A percentile compares a stretch with the other conserved stretches of the same genome.
Evolutionary conservation across 92 coral and sea anemone genomes (phyloP).

Genomic region (Zoanthus solanderi): DNA sequence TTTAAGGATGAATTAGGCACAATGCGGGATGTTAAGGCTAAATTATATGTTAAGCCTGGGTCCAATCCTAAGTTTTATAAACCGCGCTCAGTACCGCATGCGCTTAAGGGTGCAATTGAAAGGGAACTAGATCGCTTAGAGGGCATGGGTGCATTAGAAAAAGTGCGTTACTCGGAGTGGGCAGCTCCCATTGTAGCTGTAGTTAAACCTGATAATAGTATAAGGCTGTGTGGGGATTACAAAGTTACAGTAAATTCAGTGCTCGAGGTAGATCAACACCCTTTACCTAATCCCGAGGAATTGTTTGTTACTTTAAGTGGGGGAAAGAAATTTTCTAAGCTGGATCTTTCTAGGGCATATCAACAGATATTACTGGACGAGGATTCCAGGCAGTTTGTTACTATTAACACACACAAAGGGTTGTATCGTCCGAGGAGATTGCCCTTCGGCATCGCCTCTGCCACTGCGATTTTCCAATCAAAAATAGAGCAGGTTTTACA

Average conservation of each 20-base stretch:
- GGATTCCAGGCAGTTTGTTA: conserved; percentile 52
- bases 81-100: too few species aligned
- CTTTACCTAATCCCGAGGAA: conserved; percentile 55
- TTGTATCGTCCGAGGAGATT: conserved; percentile 23
- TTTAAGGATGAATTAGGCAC: conserved; percentile 11
- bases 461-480: conserved; percentile 59
- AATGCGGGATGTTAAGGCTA: conserved; percentile 40
- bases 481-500: conserved; percentile 15
- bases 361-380: conserved; percentile 21
- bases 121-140: too few species aligned
- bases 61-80: conserved; percentile 45
- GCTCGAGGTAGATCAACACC: conserved; percentile 54
- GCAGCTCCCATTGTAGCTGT: too few species aligned
- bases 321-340: not conserved
- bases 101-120: too few species aligned
- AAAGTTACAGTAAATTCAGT: conserved; percentile 57
- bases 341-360: conserved; percentile 30
- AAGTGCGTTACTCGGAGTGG: too few species aligned
- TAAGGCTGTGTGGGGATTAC: too few species aligned
- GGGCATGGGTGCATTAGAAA: too few species aligned
- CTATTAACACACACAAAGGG: conserved; percentile 63
- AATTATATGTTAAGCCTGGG: conserved; percentile 47
- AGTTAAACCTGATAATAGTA: too few species aligned
- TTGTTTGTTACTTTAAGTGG: conserved; percentile 44
- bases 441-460: conserved; percentile 20